phyloP scores from a whole-genome alignment of 2,888 invertebrate species.

The Noctua pronuba region DNA sequence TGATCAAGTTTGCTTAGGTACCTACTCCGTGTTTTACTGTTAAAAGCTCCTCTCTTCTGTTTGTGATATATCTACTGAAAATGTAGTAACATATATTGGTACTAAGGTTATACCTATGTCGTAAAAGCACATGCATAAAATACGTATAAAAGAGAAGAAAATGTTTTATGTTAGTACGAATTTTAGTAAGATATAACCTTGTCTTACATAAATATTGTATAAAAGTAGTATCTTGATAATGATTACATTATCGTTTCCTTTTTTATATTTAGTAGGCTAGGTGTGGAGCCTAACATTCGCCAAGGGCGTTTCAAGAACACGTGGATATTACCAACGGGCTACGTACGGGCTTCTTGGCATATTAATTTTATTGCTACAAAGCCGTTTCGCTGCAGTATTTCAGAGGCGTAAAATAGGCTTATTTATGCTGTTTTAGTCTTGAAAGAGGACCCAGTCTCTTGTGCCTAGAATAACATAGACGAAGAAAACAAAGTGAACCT shows the following conservation, averaged over 20 bases:
- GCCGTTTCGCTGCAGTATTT: constrained; percentile 6
- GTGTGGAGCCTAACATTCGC: constrained; percentile 11
- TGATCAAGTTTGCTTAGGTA: constrained; percentile 35
- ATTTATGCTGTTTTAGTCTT: neutral
- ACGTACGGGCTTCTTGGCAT: constrained; percentile 21
- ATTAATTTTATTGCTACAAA: constrained; percentile 25
- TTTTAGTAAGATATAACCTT: constrained; percentile 12
- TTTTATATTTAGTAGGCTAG: constrained; percentile 29
- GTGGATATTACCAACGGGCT: constrained; percentile 43
- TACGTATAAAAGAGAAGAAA: neutral
- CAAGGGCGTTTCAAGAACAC: constrained; percentile 61
- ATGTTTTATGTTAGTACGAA: constrained; percentile 1
- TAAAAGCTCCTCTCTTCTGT: constrained; percentile 23
- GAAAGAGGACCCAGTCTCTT: neutral
- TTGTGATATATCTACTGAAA: constrained; percentile 6
- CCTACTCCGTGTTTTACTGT: constrained; percentile 29
- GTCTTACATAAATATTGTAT: constrained; percentile 16
- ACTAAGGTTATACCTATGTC: neutral
- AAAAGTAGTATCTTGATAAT: constrained; percentile 16
- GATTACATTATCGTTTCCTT: constrained; percentile 10
- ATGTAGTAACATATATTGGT: constrained; percentile 5
- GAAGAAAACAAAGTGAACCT: neutral
- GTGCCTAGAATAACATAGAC: neutral
- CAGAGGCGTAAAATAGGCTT: neutral
- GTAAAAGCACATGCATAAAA: neutral